phyloP scores from a whole-genome alignment of 2,888 invertebrate genomes.

The Apamea epomidion region DNA sequence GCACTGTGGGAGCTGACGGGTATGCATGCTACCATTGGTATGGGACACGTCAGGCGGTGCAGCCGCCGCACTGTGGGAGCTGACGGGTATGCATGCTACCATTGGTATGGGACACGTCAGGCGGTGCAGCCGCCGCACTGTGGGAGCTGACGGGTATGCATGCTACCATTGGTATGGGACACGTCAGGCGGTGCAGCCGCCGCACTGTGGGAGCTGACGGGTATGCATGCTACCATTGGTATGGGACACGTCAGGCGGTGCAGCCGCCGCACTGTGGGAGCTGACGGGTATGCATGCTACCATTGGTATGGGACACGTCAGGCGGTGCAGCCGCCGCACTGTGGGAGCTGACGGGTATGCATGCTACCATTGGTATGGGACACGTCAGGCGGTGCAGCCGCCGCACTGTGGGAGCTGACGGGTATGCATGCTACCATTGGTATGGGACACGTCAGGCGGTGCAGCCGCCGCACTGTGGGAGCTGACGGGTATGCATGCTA shows the following conservation, averaged over 20 bases:
- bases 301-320: conserved; percentile 5
- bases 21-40: too few species aligned
- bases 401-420: not conserved
- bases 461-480: not conserved
- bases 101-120: conserved; percentile 3
- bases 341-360: not conserved
- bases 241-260: not conserved
- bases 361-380: conserved; percentile 15
- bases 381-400: not conserved
- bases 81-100: too few species aligned
- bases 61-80: not conserved
- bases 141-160: not conserved
- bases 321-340: not conserved
- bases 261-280: not conserved
- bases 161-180: conserved; percentile 13
- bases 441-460: not conserved
- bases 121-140: not conserved
- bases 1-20: not conserved
- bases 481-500: too few species aligned
- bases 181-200: not conserved
- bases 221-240: too few species aligned
- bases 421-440: too few species aligned
- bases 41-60: not conserved
- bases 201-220: not conserved
- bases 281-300: too few species aligned